Conservation (phyloP, 2,113 vertebrate genomes). For the Pogona vitticeps region DNA sequence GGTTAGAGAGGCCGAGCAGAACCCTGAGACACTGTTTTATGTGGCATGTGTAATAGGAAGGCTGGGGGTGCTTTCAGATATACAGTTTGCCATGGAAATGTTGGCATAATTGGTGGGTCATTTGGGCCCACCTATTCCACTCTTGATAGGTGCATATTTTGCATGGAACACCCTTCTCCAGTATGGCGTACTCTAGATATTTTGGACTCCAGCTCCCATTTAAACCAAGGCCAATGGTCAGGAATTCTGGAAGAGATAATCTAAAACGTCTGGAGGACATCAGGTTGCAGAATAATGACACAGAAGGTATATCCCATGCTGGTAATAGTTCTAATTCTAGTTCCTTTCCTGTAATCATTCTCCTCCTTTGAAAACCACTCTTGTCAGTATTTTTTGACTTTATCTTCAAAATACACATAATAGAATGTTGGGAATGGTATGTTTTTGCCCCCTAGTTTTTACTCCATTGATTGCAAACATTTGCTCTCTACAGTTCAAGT, state of each 20-base stretch:
- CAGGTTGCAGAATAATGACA: background rate
- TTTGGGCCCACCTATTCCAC: background rate
- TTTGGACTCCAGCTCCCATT: background rate
- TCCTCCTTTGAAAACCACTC: background rate
- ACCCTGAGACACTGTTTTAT: slow-evolving; percentile 31
- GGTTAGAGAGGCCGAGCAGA: slow-evolving; percentile 15
- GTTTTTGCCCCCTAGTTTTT: slow-evolving; percentile 16
- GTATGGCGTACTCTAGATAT: background rate
- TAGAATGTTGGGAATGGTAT: slow-evolving; percentile 11
- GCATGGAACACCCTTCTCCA: background rate
- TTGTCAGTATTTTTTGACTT: background rate
- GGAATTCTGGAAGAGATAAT: background rate
- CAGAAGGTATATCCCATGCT: background rate
- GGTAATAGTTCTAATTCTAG: background rate
- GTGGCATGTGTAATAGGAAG: background rate
- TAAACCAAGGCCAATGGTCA: background rate
- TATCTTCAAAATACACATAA: slow-evolving; percentile 1
- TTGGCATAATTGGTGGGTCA: background rate
- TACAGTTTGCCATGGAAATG: background rate
- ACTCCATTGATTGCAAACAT: slow-evolving; percentile 25
- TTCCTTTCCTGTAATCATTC: background rate
- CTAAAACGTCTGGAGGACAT: background rate
- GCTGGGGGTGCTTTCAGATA: background rate
- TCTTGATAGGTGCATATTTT: background rate
- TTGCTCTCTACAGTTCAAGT: background rate